These are phyloP conservation scores for Ahaetulla prasina DNA, from an alignment of 2,113 vertebrate genomes.

Conservation along the genomic window DNA sequence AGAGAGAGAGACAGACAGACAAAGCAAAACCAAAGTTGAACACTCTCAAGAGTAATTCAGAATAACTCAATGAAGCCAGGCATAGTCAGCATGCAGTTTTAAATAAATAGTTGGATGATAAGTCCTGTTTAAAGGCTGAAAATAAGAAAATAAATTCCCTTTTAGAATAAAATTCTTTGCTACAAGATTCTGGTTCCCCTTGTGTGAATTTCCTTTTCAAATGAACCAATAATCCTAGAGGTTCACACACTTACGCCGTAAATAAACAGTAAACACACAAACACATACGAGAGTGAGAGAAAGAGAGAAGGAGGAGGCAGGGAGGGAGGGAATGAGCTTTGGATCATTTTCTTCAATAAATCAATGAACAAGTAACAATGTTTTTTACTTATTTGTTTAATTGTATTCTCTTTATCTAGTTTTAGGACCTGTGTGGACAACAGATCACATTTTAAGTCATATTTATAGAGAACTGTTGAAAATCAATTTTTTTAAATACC, in stretches of 20 bases:
- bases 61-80: slow-evolving; percentile 39
- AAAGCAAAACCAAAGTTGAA: neutral
- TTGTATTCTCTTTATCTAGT: neutral
- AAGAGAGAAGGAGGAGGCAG: no score
- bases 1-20: neutral
- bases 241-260: neutral
- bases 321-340: no score
- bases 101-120: slow-evolving; percentile 13
- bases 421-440: neutral
- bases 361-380: neutral
- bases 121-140: slow-evolving; percentile 31
- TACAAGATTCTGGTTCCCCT: neutral
- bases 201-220: neutral
- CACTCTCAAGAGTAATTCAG: slow-evolving; percentile 17
- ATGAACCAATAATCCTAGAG: neutral
- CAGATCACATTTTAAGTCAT: neutral
- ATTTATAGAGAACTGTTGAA: neutral
- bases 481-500: neutral
- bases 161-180: neutral
- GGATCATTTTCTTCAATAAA: neutral
- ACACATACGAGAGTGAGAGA: no score
- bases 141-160: slow-evolving; percentile 19
- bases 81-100: slow-evolving; percentile 11
- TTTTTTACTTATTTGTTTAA: neutral
- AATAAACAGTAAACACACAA: neutral